These are phyloP conservation scores for Lophotriccus pileatus DNA, from an alignment of 2,797 vertebrate species.

Conservation along the genomic window DNA sequence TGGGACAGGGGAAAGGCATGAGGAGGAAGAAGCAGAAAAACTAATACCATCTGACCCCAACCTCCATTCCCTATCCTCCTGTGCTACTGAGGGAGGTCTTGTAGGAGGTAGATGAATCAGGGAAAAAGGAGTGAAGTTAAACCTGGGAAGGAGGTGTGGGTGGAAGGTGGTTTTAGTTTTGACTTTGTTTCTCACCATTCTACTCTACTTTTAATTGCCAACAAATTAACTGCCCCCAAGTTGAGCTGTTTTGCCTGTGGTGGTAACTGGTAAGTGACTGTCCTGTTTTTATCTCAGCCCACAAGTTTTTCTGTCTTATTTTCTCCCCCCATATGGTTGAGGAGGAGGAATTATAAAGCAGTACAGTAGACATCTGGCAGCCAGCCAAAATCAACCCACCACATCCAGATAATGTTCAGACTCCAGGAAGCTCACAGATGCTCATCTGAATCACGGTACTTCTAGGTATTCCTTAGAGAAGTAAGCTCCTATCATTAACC, in stretches of 20 bases:
- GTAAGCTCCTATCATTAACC: not conserved
- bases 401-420: not conserved
- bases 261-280: not conserved
- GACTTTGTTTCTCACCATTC: not conserved
- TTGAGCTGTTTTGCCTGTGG: not conserved
- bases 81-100: not conserved
- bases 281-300: not conserved
- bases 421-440: not conserved
- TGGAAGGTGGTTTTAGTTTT: not conserved
- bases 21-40: not conserved
- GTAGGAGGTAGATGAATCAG: not conserved
- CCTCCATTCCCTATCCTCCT: not conserved
- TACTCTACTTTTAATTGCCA: not conserved
- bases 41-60: too few relatives aligned
- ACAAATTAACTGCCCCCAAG: not conserved
- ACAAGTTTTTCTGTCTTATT: not conserved
- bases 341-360: not conserved
- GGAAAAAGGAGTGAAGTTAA: not conserved
- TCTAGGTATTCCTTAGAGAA: not conserved
- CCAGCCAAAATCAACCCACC: not conserved
- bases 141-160: not conserved
- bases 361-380: not conserved
- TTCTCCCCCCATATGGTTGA: not conserved
- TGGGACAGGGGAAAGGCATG: not conserved
- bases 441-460: not conserved